Evolutionary conservation across 1,140 invertebrate genomes (phyloP), one percentile per base, ranked within the genome.

Genomic region (Drosophila sulfurigaster): DNA sequence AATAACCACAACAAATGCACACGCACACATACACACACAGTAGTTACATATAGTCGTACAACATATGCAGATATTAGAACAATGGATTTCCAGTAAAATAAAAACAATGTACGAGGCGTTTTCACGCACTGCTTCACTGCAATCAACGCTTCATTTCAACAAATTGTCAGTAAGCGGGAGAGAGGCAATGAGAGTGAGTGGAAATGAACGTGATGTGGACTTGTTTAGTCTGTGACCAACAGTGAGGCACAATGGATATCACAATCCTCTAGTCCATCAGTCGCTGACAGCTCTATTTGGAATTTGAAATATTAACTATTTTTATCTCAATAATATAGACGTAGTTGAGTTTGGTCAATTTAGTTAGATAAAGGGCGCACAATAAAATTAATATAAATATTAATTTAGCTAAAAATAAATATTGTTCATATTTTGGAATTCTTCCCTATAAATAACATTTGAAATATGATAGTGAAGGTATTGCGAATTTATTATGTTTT

Each of bases 61-160:
- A 41, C 49, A 65, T 60, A 45, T 38, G 57, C 67, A 65, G 56
- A 51, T 63, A 60, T 73, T 56, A 70, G 56, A 58, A 74, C 64
- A 80, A 78, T 77, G 57, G 68, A 35, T 52, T 64, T 63, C 35
- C 63, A 48, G 45, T 45, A 57, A 70, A 78, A 72, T 64, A 78
- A 89, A 78, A 85, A 70, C 73, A 77, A 71, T 74, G 70, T 67
- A 78, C 67, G 75, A 73, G 78, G 81, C 85, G 58, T 89, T 88
- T 88, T 87, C 75, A 90, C 78, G 85, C 85, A 85, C 75, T 79
- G 78, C 78, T 81, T 85, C 78, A 89, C 71, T 59, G 68, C 85
- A 88, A 88, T 88, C 85, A 88, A 89, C 85, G 85, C 85, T 85
- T 78, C 64, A 87, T 83, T 87, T 87, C 66, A 79, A 70, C 79